Conservation (phyloP, 2,888 invertebrate genomes). For the Catocala fraxini region DNA sequence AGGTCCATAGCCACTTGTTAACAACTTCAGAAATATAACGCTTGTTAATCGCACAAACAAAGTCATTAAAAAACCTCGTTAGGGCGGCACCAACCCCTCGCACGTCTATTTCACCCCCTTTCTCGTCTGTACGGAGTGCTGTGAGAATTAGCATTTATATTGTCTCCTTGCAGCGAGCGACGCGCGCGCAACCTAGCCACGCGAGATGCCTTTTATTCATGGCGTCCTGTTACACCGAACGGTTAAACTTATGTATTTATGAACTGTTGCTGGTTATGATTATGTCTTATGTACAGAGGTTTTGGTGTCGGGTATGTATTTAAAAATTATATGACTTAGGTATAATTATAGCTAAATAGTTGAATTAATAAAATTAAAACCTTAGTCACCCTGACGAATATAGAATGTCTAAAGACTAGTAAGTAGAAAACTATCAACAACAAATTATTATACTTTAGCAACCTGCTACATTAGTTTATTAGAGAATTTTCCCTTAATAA, state of each 20-base stretch:
- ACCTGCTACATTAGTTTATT: no score
- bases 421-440: no score
- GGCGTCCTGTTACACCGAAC: slow-evolving; percentile 36
- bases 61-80: slow-evolving; percentile 66
- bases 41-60: slow-evolving; percentile 58
- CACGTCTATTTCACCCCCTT: not conserved
- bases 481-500: no score
- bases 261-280: no score
- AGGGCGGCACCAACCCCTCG: slow-evolving; percentile 20
- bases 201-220: slow-evolving; percentile 28
- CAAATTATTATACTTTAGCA: no score
- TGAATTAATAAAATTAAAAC: no score
- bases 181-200: slow-evolving; percentile 53
- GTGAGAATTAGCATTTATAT: slow-evolving; percentile 67
- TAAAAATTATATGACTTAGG: no score
- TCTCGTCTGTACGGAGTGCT: slow-evolving; percentile 14
- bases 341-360: no score
- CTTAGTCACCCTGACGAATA: no score
- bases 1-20: slow-evolving; percentile 9
- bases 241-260: not conserved
- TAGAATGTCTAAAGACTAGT: no score
- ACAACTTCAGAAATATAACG: slow-evolving; percentile 9
- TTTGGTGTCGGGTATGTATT: no score
- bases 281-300: no score
- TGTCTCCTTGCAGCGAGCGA: slow-evolving; percentile 51